Percentiles rank a stretch among this genome's conserved stretches.
Evolutionary conservation across 2,888 invertebrate species (phyloP).

Genomic region (Stegana nigrithorax): DNA sequence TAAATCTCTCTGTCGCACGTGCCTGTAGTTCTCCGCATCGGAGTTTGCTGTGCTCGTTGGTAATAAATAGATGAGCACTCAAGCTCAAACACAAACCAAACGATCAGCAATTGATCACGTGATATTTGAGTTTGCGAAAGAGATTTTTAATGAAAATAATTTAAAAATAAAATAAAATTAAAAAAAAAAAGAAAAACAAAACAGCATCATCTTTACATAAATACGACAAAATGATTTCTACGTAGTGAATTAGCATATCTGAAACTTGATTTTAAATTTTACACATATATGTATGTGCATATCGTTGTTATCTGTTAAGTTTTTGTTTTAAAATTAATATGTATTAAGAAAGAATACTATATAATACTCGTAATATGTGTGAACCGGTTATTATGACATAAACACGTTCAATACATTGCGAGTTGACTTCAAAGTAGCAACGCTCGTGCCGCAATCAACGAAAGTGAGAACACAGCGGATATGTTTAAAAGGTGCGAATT

Average conservation of each 20-base stretch:
- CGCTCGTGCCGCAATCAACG: no score
- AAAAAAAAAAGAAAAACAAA: neutral
- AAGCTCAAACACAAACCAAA: neutral
- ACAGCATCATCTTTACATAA: neutral
- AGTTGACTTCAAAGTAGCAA: no score
- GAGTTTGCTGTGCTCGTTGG: neutral
- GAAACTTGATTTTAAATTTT: neutral
- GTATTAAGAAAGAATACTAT: neutral
- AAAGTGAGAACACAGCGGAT: no score
- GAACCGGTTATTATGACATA: no score
- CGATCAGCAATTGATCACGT: neutral
- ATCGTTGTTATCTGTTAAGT: neutral
- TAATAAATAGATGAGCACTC: neutral
- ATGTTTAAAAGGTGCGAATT: no score
- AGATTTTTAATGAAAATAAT: neutral
- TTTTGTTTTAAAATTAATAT: neutral
- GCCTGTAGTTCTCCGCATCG: neutral
- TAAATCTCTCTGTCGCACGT: neutral
- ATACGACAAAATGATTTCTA: neutral
- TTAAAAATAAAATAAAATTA: neutral
- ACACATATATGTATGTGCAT: neutral
- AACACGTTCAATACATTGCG: no score
- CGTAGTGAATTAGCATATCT: neutral
- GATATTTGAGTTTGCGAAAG: neutral
- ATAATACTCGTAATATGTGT: no score